phyloP scores from a whole-genome alignment of 1,140 invertebrate species.

The Drosophila subobscura region DNA sequence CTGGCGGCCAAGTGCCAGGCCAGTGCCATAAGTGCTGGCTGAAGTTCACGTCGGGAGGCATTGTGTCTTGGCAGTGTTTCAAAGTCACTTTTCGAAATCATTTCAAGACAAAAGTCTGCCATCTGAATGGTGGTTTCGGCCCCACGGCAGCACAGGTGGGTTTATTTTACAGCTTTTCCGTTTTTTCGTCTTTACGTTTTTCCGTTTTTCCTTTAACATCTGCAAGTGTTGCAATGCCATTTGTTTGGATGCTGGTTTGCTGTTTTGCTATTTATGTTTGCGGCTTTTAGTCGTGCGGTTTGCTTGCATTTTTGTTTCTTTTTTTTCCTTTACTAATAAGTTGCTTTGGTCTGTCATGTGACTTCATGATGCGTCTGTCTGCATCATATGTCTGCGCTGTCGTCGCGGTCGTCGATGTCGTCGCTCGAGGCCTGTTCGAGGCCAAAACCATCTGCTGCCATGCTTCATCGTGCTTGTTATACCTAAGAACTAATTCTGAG shows the following conservation, averaged over 20 bases:
- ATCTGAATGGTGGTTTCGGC: slow-evolving; percentile 42
- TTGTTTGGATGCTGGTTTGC: slow-evolving; percentile 40
- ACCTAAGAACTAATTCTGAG: slow-evolving; percentile 11
- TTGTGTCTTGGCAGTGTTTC: slow-evolving; percentile 28
- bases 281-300: slow-evolving; percentile 59
- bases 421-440: slow-evolving; percentile 37
- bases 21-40: slow-evolving; percentile 27
- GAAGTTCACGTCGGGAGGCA: neutral
- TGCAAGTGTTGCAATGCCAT: slow-evolving; percentile 70
- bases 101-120: slow-evolving; percentile 58
- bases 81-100: slow-evolving; percentile 61
- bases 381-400: slow-evolving; percentile 53
- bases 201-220: slow-evolving; percentile 37
- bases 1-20: slow-evolving; percentile 8
- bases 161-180: slow-evolving; percentile 19
- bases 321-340: slow-evolving; percentile 57
- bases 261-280: slow-evolving; percentile 38
- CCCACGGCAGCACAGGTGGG: slow-evolving; percentile 47
- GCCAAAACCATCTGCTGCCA: slow-evolving; percentile 49
- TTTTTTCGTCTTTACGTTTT: slow-evolving; percentile 18
- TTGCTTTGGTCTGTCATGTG: slow-evolving; percentile 54
- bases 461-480: slow-evolving; percentile 29
- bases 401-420: slow-evolving; percentile 23
- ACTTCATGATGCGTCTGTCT: slow-evolving; percentile 48
- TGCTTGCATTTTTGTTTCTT: slow-evolving; percentile 40